These are phyloP conservation scores for Agapostemon virescens DNA, from an alignment of 2,888 invertebrate species.

Conservation along the genomic window DNA sequence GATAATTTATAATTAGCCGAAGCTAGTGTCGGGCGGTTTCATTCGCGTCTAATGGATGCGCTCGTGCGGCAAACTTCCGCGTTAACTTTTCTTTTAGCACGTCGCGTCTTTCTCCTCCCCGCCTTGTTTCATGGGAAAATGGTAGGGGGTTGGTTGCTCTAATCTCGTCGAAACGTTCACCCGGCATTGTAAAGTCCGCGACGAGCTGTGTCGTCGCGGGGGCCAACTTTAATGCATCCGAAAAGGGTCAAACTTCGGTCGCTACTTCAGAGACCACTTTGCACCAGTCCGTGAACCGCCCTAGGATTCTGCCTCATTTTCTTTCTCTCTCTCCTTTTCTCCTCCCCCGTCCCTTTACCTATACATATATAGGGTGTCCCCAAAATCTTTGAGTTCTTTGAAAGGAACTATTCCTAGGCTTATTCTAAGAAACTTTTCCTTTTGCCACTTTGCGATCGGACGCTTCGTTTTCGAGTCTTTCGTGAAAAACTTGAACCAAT, in stretches of 20 bases:
- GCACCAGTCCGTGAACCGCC: conserved; percentile 55
- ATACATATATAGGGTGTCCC: not conserved
- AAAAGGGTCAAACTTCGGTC: conserved; percentile 67
- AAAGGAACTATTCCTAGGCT: too few species aligned
- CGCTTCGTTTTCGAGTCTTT: too few species aligned
- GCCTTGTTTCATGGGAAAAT: not conserved
- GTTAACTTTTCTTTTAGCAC: conserved; percentile 59
- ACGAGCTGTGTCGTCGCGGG: conserved; percentile 46
- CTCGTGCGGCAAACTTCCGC: conserved; percentile 45
- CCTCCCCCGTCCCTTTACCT: not conserved
- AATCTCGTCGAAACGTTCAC: conserved; percentile 52
- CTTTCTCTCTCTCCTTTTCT: not conserved
- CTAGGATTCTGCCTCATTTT: conserved; percentile 40
- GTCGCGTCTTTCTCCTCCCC: not conserved
- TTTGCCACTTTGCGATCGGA: too few species aligned
- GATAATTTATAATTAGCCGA: conserved; percentile 50
- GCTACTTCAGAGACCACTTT: conserved; percentile 65
- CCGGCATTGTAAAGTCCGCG: conserved; percentile 43
- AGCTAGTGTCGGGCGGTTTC: conserved; percentile 11
- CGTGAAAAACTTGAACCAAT: too few species aligned
- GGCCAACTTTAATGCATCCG: conserved; percentile 67
- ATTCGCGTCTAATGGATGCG: conserved; percentile 48
- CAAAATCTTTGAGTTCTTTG: too few species aligned
- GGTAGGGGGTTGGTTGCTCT: conserved; percentile 32
- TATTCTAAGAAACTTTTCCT: too few species aligned